Evolutionary conservation across 2,888 invertebrate genomes (phyloP), one percentile per base, ranked within the genome.

Genomic region (Xanthostigma xanthostigma): DNA sequence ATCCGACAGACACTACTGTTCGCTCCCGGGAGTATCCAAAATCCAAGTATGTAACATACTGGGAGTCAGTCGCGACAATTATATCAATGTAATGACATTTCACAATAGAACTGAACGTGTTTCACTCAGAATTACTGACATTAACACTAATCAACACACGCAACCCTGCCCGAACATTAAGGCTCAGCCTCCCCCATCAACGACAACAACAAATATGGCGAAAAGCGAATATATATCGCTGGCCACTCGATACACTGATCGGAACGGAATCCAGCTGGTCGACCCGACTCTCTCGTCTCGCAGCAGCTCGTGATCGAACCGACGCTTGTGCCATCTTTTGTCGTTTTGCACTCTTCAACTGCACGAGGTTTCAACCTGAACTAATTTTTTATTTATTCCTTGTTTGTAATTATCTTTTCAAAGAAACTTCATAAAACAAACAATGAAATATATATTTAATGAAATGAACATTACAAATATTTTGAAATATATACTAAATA

Each of bases 141-240:
- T 45, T 48, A 37, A 58, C 56, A 56, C 58, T 56, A 57, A 56
- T 53, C 51, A 52, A 55, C 53, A 56, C 27, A 27, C 27, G 6
- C 27, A 57, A 57, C 60, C 59, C 57, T 43, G 57, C 60, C 59
- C 59, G 58, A 46, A 45, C 50, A 44, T 43, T 51, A 51, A 45
- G 58, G 60, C 59, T 57, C 61, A 62, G 61, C 68, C 71, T 76
- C 73, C 73, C 78, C 78, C 78, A 78, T 78, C 71, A 74, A 76
- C 76, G 78, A 81, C 78, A 81, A 81, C 77, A 81, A 82, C 81
- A 82, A 82, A 81, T 81, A 82, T 82, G 81, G 81, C 81, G 76
- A 78, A 62, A 27, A 27, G 27, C 27, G 27, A 13, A 39, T 39
- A 39, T 41, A 36, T 41, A 27, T 46, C 40, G 12, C 46, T 33